phyloP scores from a whole-genome alignment of 2,797 vertebrate genomes.

The Nyctalus aviator region DNA sequence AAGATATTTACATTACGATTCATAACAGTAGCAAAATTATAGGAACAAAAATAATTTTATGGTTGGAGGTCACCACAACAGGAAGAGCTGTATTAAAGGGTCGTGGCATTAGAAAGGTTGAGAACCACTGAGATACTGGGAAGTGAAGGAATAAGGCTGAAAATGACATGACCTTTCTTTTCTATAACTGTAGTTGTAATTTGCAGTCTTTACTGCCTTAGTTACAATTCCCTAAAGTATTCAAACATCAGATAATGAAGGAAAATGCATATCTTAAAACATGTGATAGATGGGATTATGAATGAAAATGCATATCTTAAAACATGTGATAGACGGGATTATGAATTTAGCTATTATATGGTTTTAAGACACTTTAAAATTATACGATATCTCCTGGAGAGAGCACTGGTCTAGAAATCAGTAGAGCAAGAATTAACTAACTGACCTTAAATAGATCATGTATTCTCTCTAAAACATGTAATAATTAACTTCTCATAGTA shows the following conservation, averaged over 20 bases:
- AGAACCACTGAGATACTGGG: neutral
- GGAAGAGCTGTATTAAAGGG: no score
- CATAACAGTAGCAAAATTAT: no score
- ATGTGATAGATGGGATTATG: slow-evolving; percentile 6
- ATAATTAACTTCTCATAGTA: slow-evolving; percentile 21
- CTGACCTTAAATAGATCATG: neutral
- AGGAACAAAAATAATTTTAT: no score
- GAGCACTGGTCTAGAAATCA: slow-evolving; percentile 9
- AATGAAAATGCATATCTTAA: no score
- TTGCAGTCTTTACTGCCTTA: slow-evolving; percentile 6
- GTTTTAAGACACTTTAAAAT: slow-evolving; percentile 47
- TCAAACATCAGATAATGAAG: slow-evolving; percentile 21
- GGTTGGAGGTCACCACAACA: no score
- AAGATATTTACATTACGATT: no score
- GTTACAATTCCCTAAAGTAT: slow-evolving; percentile 31
- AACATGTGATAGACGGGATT: neutral
- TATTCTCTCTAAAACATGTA: neutral
- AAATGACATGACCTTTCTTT: neutral
- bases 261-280: neutral
- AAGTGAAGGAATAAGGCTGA: neutral
- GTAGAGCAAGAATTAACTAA: slow-evolving; percentile 35
- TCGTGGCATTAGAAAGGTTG: no score
- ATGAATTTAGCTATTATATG: slow-evolving; percentile 8
- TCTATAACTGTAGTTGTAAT: slow-evolving; percentile 33
- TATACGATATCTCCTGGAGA: neutral